Base-by-base conservation (phyloP, 2,888 invertebrate species). In the Julus scanicus region DNA sequence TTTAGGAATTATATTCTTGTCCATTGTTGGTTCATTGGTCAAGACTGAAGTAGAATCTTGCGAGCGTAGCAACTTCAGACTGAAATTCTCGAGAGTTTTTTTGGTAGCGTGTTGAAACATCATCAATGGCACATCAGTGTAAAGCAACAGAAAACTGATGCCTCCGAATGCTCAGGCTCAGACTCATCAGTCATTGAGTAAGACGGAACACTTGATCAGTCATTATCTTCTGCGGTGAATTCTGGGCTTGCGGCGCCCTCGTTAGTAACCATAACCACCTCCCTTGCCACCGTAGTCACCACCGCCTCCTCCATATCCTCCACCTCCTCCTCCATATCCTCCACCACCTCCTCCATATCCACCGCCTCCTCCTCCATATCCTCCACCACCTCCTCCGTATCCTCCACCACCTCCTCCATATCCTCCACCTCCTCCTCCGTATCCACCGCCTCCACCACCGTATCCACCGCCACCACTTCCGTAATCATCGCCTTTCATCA, bases 321-420 rank as follows among this genome's bases (percentile, higher is more conserved):
- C 80, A 11, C 87, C 83, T 17, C 87, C 87, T 40, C 53, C 49
- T 49, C 84, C 84, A 49, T 88, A 88, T 49, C 88, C 53, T 2
- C 71, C 48, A 48, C 37, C 29, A 17, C 63, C 40, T 39, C 83
- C 80, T 9, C 83, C 87, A 80, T 48, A 39, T 39, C 83, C 71
- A 5, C 87, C 87, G 8, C 84, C 83, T 29, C 88, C 88, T 44
- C 29, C 17, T 9, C 84, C 83, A 20, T 84, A 48, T 84, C 88
- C 88, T 9, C 29, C 20, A 0, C 84, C 83, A 17, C 84, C 83
- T 29, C 88, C 88, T 15, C 88, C 88, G 20, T 84, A 83, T 29
- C 88, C 88, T 0, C 86, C 86, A 9, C 86, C 86, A 11, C 86
- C 85, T 85, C 44, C 85, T 44, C 85, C 85, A 17, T 85, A 85